phyloP scores from a whole-genome alignment of 64 coral and sea anemone species.

The Montipora capricornis region DNA sequence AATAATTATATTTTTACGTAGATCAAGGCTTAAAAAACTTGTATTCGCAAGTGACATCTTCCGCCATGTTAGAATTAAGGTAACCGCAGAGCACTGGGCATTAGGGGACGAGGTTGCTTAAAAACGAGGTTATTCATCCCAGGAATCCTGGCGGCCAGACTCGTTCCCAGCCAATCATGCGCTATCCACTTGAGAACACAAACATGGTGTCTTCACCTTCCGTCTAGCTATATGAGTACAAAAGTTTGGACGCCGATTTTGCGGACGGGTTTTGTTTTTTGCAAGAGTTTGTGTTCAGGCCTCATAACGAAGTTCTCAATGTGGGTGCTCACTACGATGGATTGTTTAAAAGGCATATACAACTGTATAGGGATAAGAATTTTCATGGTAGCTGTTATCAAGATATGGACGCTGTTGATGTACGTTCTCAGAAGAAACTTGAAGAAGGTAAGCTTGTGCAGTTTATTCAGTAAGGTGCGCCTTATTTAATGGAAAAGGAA shows the following conservation, averaged over 20 bases:
- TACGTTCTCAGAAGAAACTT: constrained; percentile 69
- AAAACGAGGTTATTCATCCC: not conserved
- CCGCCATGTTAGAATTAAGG: constrained; percentile 28
- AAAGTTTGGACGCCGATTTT: constrained; percentile 56
- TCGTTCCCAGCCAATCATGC: constrained; percentile 61
- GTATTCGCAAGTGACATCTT: not conserved
- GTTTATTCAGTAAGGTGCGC: not conserved
- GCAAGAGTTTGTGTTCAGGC: constrained; percentile 45
- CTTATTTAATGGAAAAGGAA: not conserved
- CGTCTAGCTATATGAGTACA: constrained; percentile 42
- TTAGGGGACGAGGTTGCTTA: not conserved
- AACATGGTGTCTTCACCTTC: constrained; percentile 40
- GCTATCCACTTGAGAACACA: constrained; percentile 44
- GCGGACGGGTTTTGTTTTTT: constrained; percentile 53
- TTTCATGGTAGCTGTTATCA: constrained; percentile 63
- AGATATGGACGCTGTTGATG: constrained; percentile 66
- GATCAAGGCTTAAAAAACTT: too few relatives aligned
- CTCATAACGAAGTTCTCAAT: constrained; percentile 40
- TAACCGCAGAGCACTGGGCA: not conserved
- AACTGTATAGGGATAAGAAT: constrained; percentile 64
- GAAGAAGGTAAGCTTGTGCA: constrained; percentile 50
- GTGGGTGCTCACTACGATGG: constrained; percentile 52
- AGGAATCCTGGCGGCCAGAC: not conserved
- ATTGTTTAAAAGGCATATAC: constrained; percentile 62
- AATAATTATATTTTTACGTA: not conserved